phyloP scores from a whole-genome alignment of 1,140 invertebrate genomes.

The Solenopsis fugax region DNA sequence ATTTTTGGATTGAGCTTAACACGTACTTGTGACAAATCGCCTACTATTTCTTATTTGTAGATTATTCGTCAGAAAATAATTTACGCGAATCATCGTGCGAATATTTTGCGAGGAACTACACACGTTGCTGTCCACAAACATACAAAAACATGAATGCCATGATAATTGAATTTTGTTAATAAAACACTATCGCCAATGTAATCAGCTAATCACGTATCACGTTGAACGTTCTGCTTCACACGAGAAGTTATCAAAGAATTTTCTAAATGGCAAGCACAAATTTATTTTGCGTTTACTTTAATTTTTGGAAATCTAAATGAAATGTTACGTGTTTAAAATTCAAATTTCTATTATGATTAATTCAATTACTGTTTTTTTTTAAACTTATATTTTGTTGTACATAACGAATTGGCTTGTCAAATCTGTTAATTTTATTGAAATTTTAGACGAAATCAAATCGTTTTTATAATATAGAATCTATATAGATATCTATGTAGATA shows the following conservation, averaged over 20 bases:
- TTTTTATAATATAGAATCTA: neutral
- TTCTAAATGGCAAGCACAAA: neutral
- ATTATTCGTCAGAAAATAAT: conserved; percentile 41
- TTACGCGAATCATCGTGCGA: conserved; percentile 31
- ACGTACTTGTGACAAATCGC: conserved; percentile 62
- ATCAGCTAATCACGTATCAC: neutral
- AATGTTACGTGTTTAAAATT: neutral
- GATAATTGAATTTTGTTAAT: conserved; percentile 48
- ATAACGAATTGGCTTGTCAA: neutral
- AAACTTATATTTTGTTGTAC: too few relatives aligned
- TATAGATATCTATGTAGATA: too few relatives aligned
- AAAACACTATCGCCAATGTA: conserved; percentile 52
- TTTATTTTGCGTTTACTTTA: neutral
- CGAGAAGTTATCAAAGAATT: neutral
- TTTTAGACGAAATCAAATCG: neutral
- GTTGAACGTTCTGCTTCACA: neutral
- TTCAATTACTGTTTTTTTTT: neutral
- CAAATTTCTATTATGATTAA: neutral
- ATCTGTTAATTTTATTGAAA: neutral
- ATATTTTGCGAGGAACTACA: neutral
- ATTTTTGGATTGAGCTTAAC: neutral
- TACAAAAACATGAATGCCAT: neutral
- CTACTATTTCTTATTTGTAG: conserved; percentile 25
- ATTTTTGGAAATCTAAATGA: neutral
- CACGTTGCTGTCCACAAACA: neutral